These are phyloP conservation scores for Vicugna pacos DNA, from an alignment of 2,113 vertebrate genomes.

Conservation along the genomic window DNA sequence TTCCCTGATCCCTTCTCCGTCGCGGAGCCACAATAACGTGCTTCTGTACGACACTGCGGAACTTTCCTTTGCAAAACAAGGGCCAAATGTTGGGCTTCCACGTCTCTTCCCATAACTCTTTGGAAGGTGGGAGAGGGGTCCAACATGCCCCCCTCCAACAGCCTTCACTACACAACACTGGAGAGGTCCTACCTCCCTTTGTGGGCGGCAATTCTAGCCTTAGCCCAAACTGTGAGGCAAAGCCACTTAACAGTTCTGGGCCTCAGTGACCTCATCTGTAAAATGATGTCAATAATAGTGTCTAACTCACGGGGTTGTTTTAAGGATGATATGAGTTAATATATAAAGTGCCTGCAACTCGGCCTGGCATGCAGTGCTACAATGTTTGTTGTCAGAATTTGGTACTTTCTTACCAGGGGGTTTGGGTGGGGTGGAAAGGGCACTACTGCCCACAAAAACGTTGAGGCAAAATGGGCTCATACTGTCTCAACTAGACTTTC, in stretches of 20 bases:
- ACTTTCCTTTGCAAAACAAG: slow-evolving; percentile 36
- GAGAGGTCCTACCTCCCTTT: not conserved
- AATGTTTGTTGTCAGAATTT: not conserved
- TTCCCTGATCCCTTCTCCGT: slow-evolving; percentile 16
- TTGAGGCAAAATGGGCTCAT: not conserved
- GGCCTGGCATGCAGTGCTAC: not conserved
- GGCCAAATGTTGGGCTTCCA: not conserved
- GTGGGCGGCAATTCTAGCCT: not conserved
- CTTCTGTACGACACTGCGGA: not conserved
- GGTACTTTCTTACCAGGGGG: not conserved
- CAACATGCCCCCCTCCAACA: not conserved
- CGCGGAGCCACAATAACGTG: not conserved
- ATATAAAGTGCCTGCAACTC: not conserved
- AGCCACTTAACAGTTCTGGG: not conserved
- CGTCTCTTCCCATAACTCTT: not conserved
- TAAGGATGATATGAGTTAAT: not conserved
- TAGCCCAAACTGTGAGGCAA: not conserved
- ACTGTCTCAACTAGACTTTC: not conserved
- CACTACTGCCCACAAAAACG: not conserved
- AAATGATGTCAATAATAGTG: not conserved
- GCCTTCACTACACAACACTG: not conserved
- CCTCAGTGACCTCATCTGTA: not conserved
- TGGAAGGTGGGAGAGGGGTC: not conserved
- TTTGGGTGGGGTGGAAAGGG: not conserved
- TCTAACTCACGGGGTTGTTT: not conserved